Base-by-base conservation (phyloP, 2,113 vertebrate species). In the Gambusia affinis region DNA sequence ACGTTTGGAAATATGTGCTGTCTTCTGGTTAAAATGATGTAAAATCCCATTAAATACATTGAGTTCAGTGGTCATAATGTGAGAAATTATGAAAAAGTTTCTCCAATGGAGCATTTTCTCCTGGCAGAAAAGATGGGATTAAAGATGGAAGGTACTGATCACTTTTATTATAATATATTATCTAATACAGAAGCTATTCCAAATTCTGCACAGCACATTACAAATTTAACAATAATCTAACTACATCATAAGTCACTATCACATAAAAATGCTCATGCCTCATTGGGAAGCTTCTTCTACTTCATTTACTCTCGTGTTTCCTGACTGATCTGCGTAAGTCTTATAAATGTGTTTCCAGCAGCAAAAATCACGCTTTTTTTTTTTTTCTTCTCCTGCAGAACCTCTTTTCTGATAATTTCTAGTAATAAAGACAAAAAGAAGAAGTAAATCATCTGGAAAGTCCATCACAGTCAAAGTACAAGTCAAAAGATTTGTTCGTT, bases 351-450 rank as follows among this genome's bases (percentile, higher is more conserved):
- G 22, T n/a, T 57, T 57, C 51, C 8, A 57, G 24, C 22, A n/a
- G 51, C 51, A 11, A n/a, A 37, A 57, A 8, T 57, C 22, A 0
- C 19, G 1, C 24, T n/a, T 8, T 57, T 57, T 65, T 27, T 27
- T 27, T 30, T 3, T 3, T 2, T 31, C 8, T 24, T 57, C 5
- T 65, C 63, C 11, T 27, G 29, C 31, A 4, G 39, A 51, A 15
- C 17, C 47, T 11, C 24, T 14, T 27, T 42, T 69, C 66, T 60
- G 44, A 79, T 37, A 0, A 0, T 14, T 42, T 60, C 35, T 60
- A 37, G 4, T 22, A 33, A 76, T 47, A 60, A 72, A 73, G 54
- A 64, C 12, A 61, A 44, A 67, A 51, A 5, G 27, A 51, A 27
- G 24, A 0, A 30, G 27, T 28, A 29, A 27, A 69, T 54, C 4